Evolutionary conservation across 2,888 invertebrate species (phyloP), one percentile per base, ranked within the genome.

Genomic region (Protonemura montana): DNA sequence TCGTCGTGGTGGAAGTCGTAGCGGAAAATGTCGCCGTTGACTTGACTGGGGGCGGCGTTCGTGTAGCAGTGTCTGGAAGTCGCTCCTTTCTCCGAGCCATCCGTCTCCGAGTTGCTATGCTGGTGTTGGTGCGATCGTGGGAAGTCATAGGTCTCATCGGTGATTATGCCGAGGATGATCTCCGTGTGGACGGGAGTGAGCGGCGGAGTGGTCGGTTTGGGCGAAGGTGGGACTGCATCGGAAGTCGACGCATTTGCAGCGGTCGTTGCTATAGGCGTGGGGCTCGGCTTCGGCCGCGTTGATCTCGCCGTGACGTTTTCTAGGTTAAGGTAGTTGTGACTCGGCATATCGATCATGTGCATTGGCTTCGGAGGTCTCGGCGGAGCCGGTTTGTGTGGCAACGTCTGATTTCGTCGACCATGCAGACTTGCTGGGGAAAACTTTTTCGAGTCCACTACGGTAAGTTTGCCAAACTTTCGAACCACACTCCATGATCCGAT

Each of bases 321-420:
- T 80, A 93, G 89, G 89, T 93, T 93, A 87, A 92, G 90, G 89
- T 93, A 93, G 89, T 92, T 92, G 86, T 92, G 92, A 76, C 91
- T 89, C 41, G 88, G 87, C 7, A 91, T 90, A 88, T 91, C 92
- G 85, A 92, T 91, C 90, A 93, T 91, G 87, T 93, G 93, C 41
- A 94, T 92, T 0, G 96, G 96, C 91, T 97, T 97, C 0, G 96
- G 95, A 5, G 96, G 96, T 86, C 96, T 92, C 3, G 95, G 95
- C 7, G 96, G 95, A 0, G 95, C 94, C 13, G 93, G 89, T 89
- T 28, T 89, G 88, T 76, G 90, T 89, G 85, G 89, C 89, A 86
- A 86, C 87, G 88, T 87, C 85, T 85, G 80, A 84, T 85, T 87
- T 82, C 59, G 29, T 21, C 86, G 42, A 81, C 87, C 87, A 10